Percentiles rank a stretch among this genome's conserved stretches.
Evolutionary conservation across 1,140 invertebrate species (phyloP).

Genomic region (Macrotrachela quadricornifera): DNA sequence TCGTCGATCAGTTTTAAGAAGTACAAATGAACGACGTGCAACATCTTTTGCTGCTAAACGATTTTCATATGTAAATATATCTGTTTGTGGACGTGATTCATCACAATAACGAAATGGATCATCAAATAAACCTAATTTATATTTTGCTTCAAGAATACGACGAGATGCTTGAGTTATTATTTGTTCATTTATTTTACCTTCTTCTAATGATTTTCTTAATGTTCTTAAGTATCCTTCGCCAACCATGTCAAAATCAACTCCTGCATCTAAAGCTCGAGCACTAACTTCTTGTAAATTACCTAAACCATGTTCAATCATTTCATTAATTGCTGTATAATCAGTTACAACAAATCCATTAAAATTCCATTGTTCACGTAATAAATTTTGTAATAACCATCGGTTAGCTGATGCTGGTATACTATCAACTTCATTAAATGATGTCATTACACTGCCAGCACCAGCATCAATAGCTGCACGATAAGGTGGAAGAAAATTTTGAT

Average conservation of each 20-base stretch:
- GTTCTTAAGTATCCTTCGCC: background rate
- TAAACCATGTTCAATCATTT: background rate
- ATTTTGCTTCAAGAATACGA: constrained; percentile 5
- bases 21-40: too few species aligned
- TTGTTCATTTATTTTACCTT: background rate
- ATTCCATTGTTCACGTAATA: constrained; percentile 10
- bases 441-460: constrained; percentile 8
- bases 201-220: background rate
- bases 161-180: constrained; percentile 7
- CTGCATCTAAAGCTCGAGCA: background rate
- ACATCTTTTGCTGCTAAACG: too few species aligned
- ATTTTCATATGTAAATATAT: too few species aligned
- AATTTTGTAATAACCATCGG: constrained; percentile 8
- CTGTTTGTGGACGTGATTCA: too few species aligned
- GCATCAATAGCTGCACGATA: constrained; percentile 10
- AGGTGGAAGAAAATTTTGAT: constrained; percentile 5
- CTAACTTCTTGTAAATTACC: background rate
- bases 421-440: constrained; percentile 10
- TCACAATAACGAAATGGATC: background rate
- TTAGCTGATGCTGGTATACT: constrained; percentile 10
- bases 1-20: too few species aligned
- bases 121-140: constrained; percentile 9
- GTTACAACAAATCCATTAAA: constrained; percentile 11
- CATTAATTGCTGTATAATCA: constrained; percentile 6
- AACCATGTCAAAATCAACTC: constrained; percentile 2